Evolutionary conservation across 2,888 invertebrate species (phyloP).

Genomic region (Athalia cordata): DNA sequence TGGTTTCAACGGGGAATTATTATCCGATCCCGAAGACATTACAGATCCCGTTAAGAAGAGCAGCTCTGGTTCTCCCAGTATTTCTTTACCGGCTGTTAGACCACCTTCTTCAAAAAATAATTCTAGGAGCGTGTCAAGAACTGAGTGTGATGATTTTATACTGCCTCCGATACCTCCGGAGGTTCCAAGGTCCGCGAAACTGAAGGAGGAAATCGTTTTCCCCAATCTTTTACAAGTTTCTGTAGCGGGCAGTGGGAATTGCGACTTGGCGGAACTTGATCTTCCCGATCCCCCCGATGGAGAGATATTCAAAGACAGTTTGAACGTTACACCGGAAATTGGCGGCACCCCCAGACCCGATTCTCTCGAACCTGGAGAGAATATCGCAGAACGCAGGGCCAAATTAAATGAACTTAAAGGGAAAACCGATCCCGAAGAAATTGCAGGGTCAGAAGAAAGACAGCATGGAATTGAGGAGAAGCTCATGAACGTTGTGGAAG

Average conservation of each 20-base stretch:
- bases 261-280: conserved; percentile 44
- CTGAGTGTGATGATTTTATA: conserved; percentile 56
- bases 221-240: conserved; percentile 60
- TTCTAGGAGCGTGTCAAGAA: conserved; percentile 54
- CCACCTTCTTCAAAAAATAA: conserved; percentile 55
- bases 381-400: conserved; percentile 4
- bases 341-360: conserved; percentile 55
- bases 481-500: too few species aligned
- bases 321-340: conserved; percentile 64
- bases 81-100: conserved; percentile 65
- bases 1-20: conserved; percentile 24
- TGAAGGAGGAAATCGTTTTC: conserved; percentile 59
- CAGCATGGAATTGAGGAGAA: conserved; percentile 27
- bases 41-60: conserved; percentile 13
- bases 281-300: conserved; percentile 29
- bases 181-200: conserved; percentile 56
- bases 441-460: conserved; percentile 37
- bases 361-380: conserved; percentile 55
- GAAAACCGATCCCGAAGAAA: conserved; percentile 11
- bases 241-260: conserved; percentile 40
- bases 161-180: conserved; percentile 67
- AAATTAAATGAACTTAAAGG: conserved; percentile 2
- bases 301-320: conserved; percentile 75
- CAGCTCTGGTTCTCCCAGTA: conserved; percentile 49
- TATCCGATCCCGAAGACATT: conserved; percentile 36